phyloP scores from a whole-genome alignment of 2,797 vertebrate genomes.

The Emydoidea blandingii region DNA sequence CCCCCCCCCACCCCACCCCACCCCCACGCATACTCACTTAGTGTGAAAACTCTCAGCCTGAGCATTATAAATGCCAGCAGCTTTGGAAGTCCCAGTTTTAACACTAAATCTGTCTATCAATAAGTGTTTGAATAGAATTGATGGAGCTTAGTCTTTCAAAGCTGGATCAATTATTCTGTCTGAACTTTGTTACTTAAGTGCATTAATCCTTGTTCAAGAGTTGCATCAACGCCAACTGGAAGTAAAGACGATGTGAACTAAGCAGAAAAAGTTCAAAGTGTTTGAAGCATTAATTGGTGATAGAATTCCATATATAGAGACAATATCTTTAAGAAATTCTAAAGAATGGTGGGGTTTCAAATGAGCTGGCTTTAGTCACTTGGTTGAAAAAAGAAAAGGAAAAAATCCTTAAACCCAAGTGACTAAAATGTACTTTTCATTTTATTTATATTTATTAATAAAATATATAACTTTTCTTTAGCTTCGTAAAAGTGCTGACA shows the following conservation, averaged over 20 bases:
- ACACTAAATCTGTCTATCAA: constrained; percentile 22
- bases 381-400: neutral
- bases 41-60: constrained; percentile 26
- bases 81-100: constrained; percentile 29
- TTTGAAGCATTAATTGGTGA: constrained; percentile 3
- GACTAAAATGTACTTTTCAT: neutral
- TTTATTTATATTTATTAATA: neutral
- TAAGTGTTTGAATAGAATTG: constrained; percentile 55
- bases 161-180: constrained; percentile 59
- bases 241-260: constrained; percentile 30
- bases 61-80: constrained; percentile 42
- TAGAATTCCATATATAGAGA: neutral
- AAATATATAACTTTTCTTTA: neutral
- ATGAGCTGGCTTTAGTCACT: neutral
- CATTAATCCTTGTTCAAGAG: constrained; percentile 25
- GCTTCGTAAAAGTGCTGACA: neutral
- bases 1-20: neutral
- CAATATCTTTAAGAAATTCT: neutral
- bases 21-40: neutral
- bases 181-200: constrained; percentile 51
- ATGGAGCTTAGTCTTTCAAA: constrained; percentile 39
- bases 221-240: constrained; percentile 23
- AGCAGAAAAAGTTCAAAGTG: constrained; percentile 44
- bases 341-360: constrained; percentile 7
- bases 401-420: constrained; percentile 5